Conservation (phyloP, 1,140 invertebrate genomes). For the Physella acuta region DNA sequence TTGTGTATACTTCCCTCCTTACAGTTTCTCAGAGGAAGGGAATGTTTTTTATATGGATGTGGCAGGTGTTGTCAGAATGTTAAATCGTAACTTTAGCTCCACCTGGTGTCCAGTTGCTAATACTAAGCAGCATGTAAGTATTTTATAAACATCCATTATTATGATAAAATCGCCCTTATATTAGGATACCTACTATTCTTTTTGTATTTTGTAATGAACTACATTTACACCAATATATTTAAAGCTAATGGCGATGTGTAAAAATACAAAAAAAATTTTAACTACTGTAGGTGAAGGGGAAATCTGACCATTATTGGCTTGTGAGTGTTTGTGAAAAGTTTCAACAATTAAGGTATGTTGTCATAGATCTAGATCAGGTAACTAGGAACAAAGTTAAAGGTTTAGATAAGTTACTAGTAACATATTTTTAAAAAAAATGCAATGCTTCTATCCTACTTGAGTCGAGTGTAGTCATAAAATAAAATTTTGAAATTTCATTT, state of each 20-base stretch:
- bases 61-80: constrained; percentile 69
- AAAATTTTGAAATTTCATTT: not conserved
- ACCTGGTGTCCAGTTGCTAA: constrained; percentile 80
- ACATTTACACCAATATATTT: no score
- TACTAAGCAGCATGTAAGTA: constrained; percentile 68
- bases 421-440: not conserved
- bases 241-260: no score
- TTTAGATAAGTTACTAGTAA: not conserved
- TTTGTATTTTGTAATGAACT: no score
- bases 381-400: no score
- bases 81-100: constrained; percentile 68
- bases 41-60: constrained; percentile 66
- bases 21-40: constrained; percentile 72
- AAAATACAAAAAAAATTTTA: no score
- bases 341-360: constrained; percentile 68
- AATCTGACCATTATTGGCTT: constrained; percentile 80
- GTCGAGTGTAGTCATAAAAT: no score
- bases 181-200: no score
- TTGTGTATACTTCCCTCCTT: not conserved
- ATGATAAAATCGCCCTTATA: no score
- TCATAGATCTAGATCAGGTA: no score
- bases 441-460: no score
- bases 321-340: constrained; percentile 75
- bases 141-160: no score
- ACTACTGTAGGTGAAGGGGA: constrained; percentile 66